Evolutionary conservation across 2,888 invertebrate species (phyloP), one percentile per base, ranked within the genome.

Genomic region (Invenusta paracnida): DNA sequence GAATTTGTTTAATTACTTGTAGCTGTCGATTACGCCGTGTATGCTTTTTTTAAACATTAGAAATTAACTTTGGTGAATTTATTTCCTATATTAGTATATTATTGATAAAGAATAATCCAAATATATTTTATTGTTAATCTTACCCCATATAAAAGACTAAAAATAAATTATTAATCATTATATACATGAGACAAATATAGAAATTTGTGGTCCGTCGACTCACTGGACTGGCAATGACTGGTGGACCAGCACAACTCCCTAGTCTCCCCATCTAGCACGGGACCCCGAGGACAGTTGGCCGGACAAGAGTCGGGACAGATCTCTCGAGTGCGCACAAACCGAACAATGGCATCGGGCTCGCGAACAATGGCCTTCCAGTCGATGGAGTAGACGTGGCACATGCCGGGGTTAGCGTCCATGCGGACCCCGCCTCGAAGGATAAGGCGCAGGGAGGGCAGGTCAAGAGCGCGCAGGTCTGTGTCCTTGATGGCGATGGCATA

Each of bases 271-370:
- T 25, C n/a, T 2, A 29, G 2, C 29, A 29, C 30, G 29, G 17
- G n/a, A 82, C n/a, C 29, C 17, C 1, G 2, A 11, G 5, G 29
- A 82, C 27, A 11, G n/a, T 82, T 82, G 2, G 29, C 30, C 1
- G 82, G 82, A 82, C 82, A 82, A 82, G 30, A 82, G 17, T 82
- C 82, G n/a, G 27, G 82, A 82, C 82, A 82, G n/a, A 11, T 11
- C n/a, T 82, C 2, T 82, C 27, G 1, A 82, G 92, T 93, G n/a
- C 30, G 29, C 30, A 11, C 25, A 82, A 82, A n/a, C 30, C 30
- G 29, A 86, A 93, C 93, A n/a, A 93, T 93, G 88, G 93, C 91
- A 67, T 89, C 88, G 1, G 86, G 86, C n/a, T 82, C 30, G 1
- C 82, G 27, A n/a, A n/a, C n/a, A n/a, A n/a, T n/a, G n/a, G n/a